Evolutionary conservation across 2,797 vertebrate genomes (phyloP).

Genomic region (Anomalospiza imberbis): DNA sequence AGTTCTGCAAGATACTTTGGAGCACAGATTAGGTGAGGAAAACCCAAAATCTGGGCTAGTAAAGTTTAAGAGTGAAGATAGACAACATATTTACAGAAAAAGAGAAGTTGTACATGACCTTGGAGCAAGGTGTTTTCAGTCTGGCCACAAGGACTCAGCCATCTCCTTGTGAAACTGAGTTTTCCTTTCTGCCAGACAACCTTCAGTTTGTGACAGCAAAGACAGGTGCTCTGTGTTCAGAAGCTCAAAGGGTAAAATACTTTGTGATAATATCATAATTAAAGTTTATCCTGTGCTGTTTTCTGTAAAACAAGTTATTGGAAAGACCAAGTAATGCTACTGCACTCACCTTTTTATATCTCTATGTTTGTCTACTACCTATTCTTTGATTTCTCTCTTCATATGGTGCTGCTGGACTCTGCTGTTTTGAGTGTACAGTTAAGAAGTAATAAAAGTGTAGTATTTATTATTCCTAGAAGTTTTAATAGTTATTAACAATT

Average conservation of each 20-base stretch:
- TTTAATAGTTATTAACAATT: slow-evolving; percentile 70
- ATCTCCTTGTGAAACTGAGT: neutral
- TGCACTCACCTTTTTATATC: neutral
- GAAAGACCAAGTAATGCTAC: neutral
- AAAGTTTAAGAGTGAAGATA: neutral
- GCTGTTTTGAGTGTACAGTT: slow-evolving; percentile 33
- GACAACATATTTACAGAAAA: neutral
- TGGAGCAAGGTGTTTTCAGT: neutral
- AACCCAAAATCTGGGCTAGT: neutral
- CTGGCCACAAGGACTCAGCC: neutral
- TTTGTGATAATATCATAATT: neutral
- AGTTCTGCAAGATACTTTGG: neutral
- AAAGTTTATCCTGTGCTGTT: neutral
- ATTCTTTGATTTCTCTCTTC: neutral
- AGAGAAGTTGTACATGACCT: neutral
- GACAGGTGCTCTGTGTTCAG: neutral
- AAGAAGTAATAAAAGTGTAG: slow-evolving; percentile 49
- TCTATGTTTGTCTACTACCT: neutral
- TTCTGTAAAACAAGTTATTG: neutral
- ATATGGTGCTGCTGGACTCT: slow-evolving; percentile 19
- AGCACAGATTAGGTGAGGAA: neutral
- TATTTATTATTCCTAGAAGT: slow-evolving; percentile 68
- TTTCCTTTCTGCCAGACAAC: neutral
- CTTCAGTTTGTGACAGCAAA: neutral
- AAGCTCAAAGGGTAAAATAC: neutral